Evolutionary conservation across 2,888 invertebrate species (phyloP).

Genomic region (Ectemnius lituratus): DNA sequence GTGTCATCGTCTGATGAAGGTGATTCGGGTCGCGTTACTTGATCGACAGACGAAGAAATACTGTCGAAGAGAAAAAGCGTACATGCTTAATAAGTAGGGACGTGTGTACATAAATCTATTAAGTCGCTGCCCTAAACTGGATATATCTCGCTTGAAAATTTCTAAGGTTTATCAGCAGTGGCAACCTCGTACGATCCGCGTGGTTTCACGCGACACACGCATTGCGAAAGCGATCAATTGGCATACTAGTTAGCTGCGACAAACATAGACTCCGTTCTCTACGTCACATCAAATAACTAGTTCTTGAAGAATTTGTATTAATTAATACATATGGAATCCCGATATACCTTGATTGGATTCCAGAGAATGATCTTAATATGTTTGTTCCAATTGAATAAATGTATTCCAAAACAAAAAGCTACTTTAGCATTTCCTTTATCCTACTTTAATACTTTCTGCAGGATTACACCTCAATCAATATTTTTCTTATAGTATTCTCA

Average conservation of each 20-base stretch:
- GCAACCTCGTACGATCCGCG: conserved; percentile 6
- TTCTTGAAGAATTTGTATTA: conserved; percentile 40
- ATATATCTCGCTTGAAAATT: conserved; percentile 17
- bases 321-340: conserved; percentile 13
- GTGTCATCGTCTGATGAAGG: background rate
- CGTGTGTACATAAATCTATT: too few species aligned
- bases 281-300: too few species aligned
- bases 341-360: too few species aligned
- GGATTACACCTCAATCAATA: too few species aligned
- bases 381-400: too few species aligned
- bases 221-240: conserved; percentile 36
- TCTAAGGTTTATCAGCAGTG: conserved; percentile 12
- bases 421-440: too few species aligned
- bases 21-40: background rate
- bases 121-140: conserved; percentile 2
- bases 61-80: background rate
- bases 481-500: too few species aligned
- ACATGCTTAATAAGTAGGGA: background rate
- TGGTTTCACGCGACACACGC: conserved; percentile 26
- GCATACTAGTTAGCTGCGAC: background rate
- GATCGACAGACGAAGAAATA: background rate
- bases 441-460: too few species aligned
- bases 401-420: too few species aligned
- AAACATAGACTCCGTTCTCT: too few species aligned
- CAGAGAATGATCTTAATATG: too few species aligned